A percentile compares a stretch with the other conserved stretches of the same genome.
phyloP scores from a whole-genome alignment of 1,140 invertebrate species.

The Halictus rubicundus region DNA sequence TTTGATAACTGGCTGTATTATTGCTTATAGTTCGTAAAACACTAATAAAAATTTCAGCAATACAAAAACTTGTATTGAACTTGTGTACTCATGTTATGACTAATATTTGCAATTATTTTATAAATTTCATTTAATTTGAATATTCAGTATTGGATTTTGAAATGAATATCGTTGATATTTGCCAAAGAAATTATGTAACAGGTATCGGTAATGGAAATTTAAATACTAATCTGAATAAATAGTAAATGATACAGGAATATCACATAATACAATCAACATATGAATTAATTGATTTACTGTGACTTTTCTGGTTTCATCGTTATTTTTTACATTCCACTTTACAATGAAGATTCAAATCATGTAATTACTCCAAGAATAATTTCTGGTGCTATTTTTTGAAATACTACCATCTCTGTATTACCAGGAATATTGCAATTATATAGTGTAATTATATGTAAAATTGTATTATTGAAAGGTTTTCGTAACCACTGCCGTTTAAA shows the following conservation, averaged over 20 bases:
- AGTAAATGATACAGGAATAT: conserved; percentile 39
- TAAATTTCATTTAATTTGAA: neutral
- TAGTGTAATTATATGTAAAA: conserved; percentile 37
- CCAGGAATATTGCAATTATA: conserved; percentile 20
- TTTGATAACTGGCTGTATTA: conserved; percentile 10
- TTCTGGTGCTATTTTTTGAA: conserved; percentile 52
- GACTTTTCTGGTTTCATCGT: conserved; percentile 43
- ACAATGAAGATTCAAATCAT: conserved; percentile 39
- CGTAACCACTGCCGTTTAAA: conserved; percentile 59
- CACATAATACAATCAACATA: conserved; percentile 8
- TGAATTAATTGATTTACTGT: conserved; percentile 23
- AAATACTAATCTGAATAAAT: conserved; percentile 26
- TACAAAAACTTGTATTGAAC: conserved; percentile 4
- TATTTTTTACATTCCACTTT: conserved; percentile 61
- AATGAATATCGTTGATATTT: conserved; percentile 45
- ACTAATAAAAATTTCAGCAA: neutral
- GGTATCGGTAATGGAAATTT: conserved; percentile 15
- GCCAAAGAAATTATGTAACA: conserved; percentile 54
- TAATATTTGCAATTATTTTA: conserved; percentile 7
- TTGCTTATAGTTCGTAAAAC: conserved; percentile 20
- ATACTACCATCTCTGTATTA: conserved; percentile 55
- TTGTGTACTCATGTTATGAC: neutral
- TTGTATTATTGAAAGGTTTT: conserved; percentile 46
- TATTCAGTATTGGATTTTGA: neutral
- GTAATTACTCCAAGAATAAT: conserved; percentile 43